Conservation (phyloP, 2,888 invertebrate genomes). For the Candidula unifasciata region DNA sequence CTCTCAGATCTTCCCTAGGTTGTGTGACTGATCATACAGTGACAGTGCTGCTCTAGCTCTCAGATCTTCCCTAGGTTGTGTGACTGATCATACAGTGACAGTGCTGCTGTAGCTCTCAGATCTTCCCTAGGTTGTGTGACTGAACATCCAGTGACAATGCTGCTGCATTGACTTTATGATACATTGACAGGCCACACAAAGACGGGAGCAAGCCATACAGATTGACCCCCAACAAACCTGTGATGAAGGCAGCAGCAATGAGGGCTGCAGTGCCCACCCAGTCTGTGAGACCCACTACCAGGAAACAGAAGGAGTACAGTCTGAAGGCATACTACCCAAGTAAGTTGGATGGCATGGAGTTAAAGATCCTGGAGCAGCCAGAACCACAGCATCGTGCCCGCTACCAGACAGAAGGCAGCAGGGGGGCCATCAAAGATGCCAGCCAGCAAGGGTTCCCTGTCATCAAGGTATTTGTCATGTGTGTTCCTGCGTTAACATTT, state of each 20-base stretch:
- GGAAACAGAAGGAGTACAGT: constrained; percentile 64
- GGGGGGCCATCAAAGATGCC: constrained; percentile 96
- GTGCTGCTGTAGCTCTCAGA: no score
- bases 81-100: no score
- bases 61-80: no score
- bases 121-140: no score
- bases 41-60: no score
- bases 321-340: constrained; percentile 66
- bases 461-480: constrained; percentile 81
- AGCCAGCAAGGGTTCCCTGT: constrained; percentile 94
- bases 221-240: not conserved
- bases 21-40: no score
- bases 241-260: not conserved
- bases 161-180: no score
- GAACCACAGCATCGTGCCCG: constrained; percentile 93
- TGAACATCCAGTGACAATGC: no score
- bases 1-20: no score
- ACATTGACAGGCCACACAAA: constrained; percentile 16
- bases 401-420: constrained; percentile 96
- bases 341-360: constrained; percentile 63
- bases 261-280: constrained; percentile 44
- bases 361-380: constrained; percentile 89
- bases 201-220: constrained; percentile 12
- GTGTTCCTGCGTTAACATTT: not conserved
- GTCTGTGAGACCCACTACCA: constrained; percentile 43